These are phyloP conservation scores for Fregata magnificens DNA, from an alignment of 2,113 vertebrate genomes.

Conservation along the genomic window DNA sequence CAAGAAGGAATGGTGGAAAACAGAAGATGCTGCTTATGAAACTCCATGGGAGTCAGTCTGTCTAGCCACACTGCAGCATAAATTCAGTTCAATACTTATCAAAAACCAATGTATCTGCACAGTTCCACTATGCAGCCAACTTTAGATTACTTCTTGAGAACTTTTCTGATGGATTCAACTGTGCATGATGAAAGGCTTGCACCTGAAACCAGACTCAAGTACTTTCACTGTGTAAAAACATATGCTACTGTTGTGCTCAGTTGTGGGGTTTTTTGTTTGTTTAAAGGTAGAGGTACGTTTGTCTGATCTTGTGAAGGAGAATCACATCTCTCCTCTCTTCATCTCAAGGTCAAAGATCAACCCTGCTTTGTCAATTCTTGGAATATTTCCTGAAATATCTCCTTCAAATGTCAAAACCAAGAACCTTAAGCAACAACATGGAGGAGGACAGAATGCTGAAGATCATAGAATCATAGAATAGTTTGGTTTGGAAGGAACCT, in stretches of 20 bases:
- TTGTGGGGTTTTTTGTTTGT: not conserved
- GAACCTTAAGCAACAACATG: not conserved
- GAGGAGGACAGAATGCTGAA: not conserved
- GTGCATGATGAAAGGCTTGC: not conserved
- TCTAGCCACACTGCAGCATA: not conserved
- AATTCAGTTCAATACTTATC: not conserved
- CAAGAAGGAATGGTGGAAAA: not conserved
- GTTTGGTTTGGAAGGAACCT: not conserved
- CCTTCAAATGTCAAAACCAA: not conserved
- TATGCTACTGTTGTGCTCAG: not conserved
- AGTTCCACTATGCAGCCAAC: not conserved
- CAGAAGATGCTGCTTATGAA: not conserved
- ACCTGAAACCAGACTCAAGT: not conserved
- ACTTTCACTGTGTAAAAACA: not conserved
- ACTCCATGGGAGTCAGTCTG: not conserved
- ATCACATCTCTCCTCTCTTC: not conserved
- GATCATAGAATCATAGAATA: not conserved
- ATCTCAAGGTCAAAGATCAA: not conserved
- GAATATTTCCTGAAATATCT: not conserved
- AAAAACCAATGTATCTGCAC: not conserved
- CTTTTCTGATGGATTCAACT: not conserved
- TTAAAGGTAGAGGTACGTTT: not conserved
- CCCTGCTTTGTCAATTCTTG: not conserved
- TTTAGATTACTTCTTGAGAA: slow-evolving; percentile 7
- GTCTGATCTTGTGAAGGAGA: not conserved